Evolutionary conservation across 64 coral and sea anemone species (phyloP).

Genomic region (Porites australiensis): DNA sequence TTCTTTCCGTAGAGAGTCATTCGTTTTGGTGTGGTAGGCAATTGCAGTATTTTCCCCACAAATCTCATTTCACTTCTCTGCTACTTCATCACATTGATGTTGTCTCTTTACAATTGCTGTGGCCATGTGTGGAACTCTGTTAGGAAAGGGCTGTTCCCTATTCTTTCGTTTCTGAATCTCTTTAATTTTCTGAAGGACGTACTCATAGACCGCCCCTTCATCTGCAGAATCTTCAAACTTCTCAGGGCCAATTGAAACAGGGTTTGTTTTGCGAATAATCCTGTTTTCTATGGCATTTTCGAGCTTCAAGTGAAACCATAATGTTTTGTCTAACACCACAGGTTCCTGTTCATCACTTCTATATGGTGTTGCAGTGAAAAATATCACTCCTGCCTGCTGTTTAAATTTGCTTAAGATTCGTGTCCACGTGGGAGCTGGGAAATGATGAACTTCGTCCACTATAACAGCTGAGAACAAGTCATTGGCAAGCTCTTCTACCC

Average conservation of each 20-base stretch:
- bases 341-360: neutral
- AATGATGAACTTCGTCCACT: neutral
- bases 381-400: neutral
- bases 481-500: neutral
- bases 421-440: neutral
- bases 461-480: neutral
- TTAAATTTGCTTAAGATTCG: neutral
- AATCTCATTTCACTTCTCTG: neutral
- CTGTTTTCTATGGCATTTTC: neutral
- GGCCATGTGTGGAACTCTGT: constrained; percentile 56
- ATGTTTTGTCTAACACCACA: neutral
- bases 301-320: neutral
- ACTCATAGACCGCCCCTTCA: neutral
- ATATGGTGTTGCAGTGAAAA: constrained; percentile 23
- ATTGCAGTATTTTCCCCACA: neutral
- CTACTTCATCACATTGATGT: neutral
- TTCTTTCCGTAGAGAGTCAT: accelerated
- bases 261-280: neutral
- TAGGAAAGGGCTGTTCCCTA: neutral
- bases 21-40: neutral
- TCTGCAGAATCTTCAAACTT: neutral
- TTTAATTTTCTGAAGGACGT: neutral
- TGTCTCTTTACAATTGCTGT: constrained; percentile 1
- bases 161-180: neutral
- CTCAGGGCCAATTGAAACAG: no score